Evolutionary conservation across 2,888 invertebrate species (phyloP), one percentile per base, ranked within the genome.

Genomic region (Druceiella hillmani): DNA sequence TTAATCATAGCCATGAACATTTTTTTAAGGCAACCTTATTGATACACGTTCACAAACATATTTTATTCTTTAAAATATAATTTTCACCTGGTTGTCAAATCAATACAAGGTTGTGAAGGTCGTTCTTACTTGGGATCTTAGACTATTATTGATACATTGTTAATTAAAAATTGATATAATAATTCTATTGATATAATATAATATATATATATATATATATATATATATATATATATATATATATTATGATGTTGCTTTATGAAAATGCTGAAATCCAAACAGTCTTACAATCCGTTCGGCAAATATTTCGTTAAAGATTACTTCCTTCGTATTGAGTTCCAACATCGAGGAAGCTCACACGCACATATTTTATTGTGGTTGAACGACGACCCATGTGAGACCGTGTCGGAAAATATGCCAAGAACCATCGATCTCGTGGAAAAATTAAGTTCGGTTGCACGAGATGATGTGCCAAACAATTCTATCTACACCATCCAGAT

Each of bases 311-410:
- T 56, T 48, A 47, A 33, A 38, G 48, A 57, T 54, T 55, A 53
- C 26, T 61, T 61, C 46, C 28, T 54, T 49, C 45, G 56, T 2
- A 56, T 60, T 43, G 58, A 62, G 44, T 62, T 63, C 33, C 58
- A 60, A 38, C 55, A 60, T 49, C 44, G 52, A 37, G 62, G 59
- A 44, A 60, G 59, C 41, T 59, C 61, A 0, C 57, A 56, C 40
- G 60, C 58, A 6, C 61, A 62, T 25, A 56, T 59, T 48, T 50
- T 62, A 17, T 3, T 62, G 43, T 64, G 61, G 62, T 50, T 63
- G 7, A 45, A 57, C 27, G 30, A 59, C 31, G 61, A 53, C 30
- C 59, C 59, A 48, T 50, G 14, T 34, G 55, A 57, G 38, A 17
- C 51, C 32, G 46, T 43, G 50, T 55, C 49, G 13, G 54, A 52